Conservation (phyloP, 2,797 vertebrate genomes). For the Ambastaia sidthimunki region DNA sequence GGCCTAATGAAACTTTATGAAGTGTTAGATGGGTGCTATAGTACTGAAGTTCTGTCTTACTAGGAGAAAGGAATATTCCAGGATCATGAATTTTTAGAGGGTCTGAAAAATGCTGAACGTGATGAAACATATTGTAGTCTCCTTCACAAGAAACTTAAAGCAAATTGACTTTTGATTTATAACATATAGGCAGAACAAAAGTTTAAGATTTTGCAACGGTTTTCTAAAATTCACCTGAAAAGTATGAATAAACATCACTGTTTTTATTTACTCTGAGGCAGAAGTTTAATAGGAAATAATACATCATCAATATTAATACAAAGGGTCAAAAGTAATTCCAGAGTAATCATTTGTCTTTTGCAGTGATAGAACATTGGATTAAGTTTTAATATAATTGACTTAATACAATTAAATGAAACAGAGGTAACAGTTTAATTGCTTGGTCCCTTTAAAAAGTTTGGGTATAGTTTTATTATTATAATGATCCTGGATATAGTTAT, state of each 20-base stretch:
- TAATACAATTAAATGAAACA: not conserved
- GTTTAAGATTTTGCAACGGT: not conserved
- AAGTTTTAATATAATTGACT: not conserved
- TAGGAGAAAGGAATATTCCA: not conserved
- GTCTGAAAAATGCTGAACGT: not conserved
- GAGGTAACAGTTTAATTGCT: too few species aligned
- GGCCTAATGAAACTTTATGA: conserved; percentile 5
- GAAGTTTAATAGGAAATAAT: too few species aligned
- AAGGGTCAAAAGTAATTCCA: not conserved
- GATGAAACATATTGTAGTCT: not conserved
- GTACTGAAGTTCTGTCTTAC: not conserved
- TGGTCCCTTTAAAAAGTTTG: not conserved
- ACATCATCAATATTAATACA: too few species aligned
- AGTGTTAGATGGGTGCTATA: not conserved
- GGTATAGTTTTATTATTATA: not conserved
- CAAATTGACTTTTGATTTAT: not conserved
- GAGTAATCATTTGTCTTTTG: not conserved
- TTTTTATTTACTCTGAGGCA: too few species aligned
- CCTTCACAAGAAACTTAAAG: not conserved
- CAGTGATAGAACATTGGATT: too few species aligned
- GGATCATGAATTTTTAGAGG: not conserved
- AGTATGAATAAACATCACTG: too few species aligned
- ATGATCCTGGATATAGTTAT: not conserved
- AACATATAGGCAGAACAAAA: not conserved
- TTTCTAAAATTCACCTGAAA: not conserved